Conservation (phyloP, 1,140 invertebrate species). For the Zaprionus ornatus region DNA sequence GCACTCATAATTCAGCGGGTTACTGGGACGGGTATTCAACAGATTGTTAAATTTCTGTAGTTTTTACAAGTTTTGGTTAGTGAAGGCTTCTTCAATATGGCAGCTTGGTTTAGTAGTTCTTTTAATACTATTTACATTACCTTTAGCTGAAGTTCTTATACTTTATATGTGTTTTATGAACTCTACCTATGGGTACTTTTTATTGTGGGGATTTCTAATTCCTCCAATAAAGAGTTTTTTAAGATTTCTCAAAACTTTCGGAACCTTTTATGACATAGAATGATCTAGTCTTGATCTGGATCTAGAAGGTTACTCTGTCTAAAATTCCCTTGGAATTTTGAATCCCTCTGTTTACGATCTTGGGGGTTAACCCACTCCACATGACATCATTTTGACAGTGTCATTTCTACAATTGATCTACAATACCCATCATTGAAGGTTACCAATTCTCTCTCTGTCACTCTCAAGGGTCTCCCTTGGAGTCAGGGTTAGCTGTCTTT, state of each 20-base stretch:
- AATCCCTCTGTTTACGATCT: background rate
- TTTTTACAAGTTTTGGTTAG: too few relatives aligned
- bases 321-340: background rate
- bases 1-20: constrained; percentile 5
- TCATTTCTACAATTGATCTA: constrained; percentile 3
- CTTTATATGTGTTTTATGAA: too few relatives aligned
- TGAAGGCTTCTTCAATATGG: too few relatives aligned
- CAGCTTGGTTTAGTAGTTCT: background rate
- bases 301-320: background rate
- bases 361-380: background rate
- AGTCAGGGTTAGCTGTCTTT: constrained; percentile 8
- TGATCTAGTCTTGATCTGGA: background rate
- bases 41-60: background rate
- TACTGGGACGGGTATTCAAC: background rate
- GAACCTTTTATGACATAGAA: fast-evolving
- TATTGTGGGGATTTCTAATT: too few relatives aligned
- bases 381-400: constrained; percentile 5
- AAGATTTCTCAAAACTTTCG: background rate
- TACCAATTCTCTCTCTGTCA: background rate
- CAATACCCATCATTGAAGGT: background rate
- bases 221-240: too few relatives aligned
- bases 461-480: background rate
- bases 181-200: too few relatives aligned
- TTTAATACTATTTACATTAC: background rate
- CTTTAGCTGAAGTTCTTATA: too few relatives aligned